Conservation (phyloP, 2,888 invertebrate genomes). For the Oithona nana region DNA sequence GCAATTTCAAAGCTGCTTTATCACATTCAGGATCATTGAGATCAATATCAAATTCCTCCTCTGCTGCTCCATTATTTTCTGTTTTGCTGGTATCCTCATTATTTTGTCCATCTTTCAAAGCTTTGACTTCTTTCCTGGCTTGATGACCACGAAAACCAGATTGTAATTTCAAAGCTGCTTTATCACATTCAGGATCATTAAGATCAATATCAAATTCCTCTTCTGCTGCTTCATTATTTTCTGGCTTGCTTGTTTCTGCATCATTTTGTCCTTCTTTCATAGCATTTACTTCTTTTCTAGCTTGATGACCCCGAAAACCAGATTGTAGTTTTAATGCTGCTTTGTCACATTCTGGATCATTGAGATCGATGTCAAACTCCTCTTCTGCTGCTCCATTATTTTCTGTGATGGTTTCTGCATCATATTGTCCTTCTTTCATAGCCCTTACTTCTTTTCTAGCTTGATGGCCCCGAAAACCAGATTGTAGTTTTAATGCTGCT, state of each 20-base stretch:
- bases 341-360: background rate
- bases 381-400: background rate
- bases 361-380: background rate
- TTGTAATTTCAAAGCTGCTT: slow-evolving; percentile 6
- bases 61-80: background rate
- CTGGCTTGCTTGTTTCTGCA: too few species aligned
- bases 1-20: slow-evolving; percentile 1
- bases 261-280: background rate
- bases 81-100: background rate
- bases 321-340: slow-evolving; percentile 8
- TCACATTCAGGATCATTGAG: background rate
- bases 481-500: slow-evolving; percentile 2
- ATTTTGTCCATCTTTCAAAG: background rate
- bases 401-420: background rate
- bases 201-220: slow-evolving; percentile 4
- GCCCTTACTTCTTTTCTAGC: background rate
- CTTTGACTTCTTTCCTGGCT: background rate
- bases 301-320: background rate
- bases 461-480: slow-evolving; percentile 1
- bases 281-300: background rate
- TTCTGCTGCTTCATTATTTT: background rate
- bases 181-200: slow-evolving; percentile 3
- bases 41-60: background rate
- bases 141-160: slow-evolving; percentile 2
- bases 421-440: background rate